phyloP scores from a whole-genome alignment of 2,888 invertebrate genomes.

The Gandaritis pyraliata region DNA sequence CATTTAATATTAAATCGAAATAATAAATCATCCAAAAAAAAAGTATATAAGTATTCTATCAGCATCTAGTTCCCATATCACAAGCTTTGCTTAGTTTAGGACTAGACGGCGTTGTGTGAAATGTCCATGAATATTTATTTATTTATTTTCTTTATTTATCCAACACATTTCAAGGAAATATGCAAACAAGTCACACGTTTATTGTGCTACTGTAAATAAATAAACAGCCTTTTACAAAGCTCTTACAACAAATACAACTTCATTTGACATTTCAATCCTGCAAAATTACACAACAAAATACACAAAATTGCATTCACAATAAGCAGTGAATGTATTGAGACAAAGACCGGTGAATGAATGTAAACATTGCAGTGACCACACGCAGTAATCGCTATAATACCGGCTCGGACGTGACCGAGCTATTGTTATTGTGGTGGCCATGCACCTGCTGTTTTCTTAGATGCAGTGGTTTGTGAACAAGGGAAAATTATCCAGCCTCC shows the following conservation, averaged over 20 bases:
- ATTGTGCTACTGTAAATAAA: constrained; percentile 12
- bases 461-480: background rate
- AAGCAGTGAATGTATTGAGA: constrained; percentile 16
- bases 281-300: constrained; percentile 17
- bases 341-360: constrained; percentile 26
- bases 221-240: constrained; percentile 1
- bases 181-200: background rate
- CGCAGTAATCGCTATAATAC: constrained; percentile 21
- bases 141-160: no score
- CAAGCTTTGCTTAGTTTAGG: no score
- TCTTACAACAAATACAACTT: background rate
- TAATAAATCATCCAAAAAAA: no score
- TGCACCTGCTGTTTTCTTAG: constrained; percentile 17
- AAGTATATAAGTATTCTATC: no score
- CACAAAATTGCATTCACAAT: constrained; percentile 29
- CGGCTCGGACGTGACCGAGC: constrained; percentile 17
- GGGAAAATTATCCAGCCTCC: background rate
- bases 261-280: constrained; percentile 21
- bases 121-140: no score
- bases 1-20: no score
- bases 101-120: no score
- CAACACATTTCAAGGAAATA: background rate
- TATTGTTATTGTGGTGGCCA: constrained; percentile 14
- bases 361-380: constrained; percentile 32
- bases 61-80: no score